Evolutionary conservation across 2,888 invertebrate species (phyloP).

Genomic region (Mesochorus sp.): DNA sequence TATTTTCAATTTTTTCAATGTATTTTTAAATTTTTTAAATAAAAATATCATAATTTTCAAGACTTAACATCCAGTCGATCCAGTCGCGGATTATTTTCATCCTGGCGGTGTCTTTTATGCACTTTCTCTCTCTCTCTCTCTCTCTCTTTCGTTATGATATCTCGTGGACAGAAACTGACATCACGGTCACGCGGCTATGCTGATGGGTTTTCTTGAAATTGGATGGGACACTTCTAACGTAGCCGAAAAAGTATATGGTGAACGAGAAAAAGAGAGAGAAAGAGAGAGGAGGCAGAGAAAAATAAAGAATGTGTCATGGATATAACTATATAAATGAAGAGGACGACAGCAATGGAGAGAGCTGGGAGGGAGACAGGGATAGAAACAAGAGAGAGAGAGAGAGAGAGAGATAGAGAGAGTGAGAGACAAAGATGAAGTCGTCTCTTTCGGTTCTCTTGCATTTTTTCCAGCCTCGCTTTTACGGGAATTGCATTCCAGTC

Average conservation of each 20-base stretch:
- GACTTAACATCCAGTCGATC: constrained; percentile 26
- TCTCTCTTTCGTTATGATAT: constrained; percentile 16
- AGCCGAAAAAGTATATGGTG: constrained; percentile 9
- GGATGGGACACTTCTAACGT: constrained; percentile 51
- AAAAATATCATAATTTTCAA: background rate
- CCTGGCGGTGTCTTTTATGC: constrained; percentile 17
- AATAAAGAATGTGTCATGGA: background rate
- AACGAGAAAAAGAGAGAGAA: constrained; percentile 4
- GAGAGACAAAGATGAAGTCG: too few species aligned
- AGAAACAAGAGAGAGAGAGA: constrained; percentile 5
- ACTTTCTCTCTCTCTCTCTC: background rate
- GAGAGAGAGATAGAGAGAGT: background rate
- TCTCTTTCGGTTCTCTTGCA: constrained; percentile 19
- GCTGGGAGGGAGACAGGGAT: constrained; percentile 32
- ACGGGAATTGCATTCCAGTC: constrained; percentile 46
- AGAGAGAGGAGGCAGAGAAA: constrained; percentile 38
- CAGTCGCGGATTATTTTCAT: constrained; percentile 53
- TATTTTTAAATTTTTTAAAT: background rate
- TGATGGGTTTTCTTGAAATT: constrained; percentile 60
- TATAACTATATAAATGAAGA: background rate
- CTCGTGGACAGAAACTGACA: constrained; percentile 23
- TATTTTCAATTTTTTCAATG: background rate
- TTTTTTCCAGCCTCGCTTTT: constrained; percentile 40
- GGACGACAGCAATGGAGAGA: too few species aligned
- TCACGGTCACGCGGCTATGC: constrained; percentile 49